Evolutionary conservation across 1,140 invertebrate species (phyloP), one percentile per base, ranked within the genome.

Genomic region (Sitobion miscanthi): DNA sequence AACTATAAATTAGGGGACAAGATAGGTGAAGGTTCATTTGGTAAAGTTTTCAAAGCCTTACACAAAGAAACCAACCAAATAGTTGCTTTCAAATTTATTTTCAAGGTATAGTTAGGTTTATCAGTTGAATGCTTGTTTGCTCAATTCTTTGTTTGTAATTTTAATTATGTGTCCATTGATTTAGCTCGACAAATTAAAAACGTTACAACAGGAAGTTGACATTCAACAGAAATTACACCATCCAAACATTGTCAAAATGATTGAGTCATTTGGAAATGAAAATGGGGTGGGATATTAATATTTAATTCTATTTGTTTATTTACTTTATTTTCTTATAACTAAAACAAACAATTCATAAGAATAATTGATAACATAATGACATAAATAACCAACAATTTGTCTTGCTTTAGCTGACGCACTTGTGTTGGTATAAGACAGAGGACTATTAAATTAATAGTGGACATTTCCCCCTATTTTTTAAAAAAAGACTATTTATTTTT

Each of bases 11-110:
- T 97, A 38, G 25, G 94, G 20, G 47, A 94, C 14, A 93, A 98
- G 94, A 99, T 99, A 95, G 99, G 99, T 93, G 99, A 99, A 97
- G 99, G 99, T 95, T 99, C 98, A 95, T 99, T 99, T 96, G 99
- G 99, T 93, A 98, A 99, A 95, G 99, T 99, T 86, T 99, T 99
- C 96, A 98, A 99, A 95, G 99, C 99, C 25, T 92, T 93, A 95
- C 96, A 96, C 95, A 97, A 96, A 94, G 96, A 96, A 88, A 97
- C 96, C 90, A 96, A 97, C 94, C 96, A 97, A 95, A 96, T 97
- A 94, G 98, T 99, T 23, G 99, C 98, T 77, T 96, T 99, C 93
- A 99, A 99, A 97, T 97, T 98, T 94, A 99, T 99, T 94, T 97
- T 97, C 94, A 99, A 99, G 96, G 97, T 98, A 95, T 95, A 94